Conservation (phyloP, 1,140 invertebrate genomes). For the Aphelenchoides besseyi region DNA sequence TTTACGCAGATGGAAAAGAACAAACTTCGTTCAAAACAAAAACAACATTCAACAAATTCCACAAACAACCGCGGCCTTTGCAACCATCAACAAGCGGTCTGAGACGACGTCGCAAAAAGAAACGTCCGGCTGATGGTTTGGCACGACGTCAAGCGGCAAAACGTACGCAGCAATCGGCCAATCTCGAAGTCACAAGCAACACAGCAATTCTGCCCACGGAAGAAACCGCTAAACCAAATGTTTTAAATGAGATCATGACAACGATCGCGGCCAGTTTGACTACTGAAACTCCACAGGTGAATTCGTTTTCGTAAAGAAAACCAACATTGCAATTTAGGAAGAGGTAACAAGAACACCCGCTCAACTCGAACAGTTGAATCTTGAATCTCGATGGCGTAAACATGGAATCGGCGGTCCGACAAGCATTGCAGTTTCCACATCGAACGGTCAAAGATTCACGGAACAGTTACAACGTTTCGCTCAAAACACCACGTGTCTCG, state of each 20-base stretch:
- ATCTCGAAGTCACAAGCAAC: background rate
- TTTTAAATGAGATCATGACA: background rate
- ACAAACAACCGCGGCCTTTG: background rate
- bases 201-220: background rate
- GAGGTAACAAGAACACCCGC: no score
- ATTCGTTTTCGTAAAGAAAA: background rate
- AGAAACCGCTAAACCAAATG: background rate
- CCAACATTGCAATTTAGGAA: background rate
- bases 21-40: conserved; percentile 16
- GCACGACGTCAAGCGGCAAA: background rate
- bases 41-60: conserved; percentile 18
- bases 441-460: conserved; percentile 1
- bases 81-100: conserved; percentile 7
- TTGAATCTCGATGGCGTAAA: background rate
- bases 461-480: conserved; percentile 26
- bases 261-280: background rate
- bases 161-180: background rate
- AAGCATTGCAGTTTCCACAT: no score
- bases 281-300: no score
- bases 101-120: background rate
- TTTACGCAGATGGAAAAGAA: background rate
- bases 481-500: conserved; percentile 24
- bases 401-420: background rate
- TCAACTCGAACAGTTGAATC: no score
- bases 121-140: background rate